These are phyloP conservation scores for Leistus spinibarbis DNA, from an alignment of 2,888 invertebrate genomes.

Conservation along the genomic window DNA sequence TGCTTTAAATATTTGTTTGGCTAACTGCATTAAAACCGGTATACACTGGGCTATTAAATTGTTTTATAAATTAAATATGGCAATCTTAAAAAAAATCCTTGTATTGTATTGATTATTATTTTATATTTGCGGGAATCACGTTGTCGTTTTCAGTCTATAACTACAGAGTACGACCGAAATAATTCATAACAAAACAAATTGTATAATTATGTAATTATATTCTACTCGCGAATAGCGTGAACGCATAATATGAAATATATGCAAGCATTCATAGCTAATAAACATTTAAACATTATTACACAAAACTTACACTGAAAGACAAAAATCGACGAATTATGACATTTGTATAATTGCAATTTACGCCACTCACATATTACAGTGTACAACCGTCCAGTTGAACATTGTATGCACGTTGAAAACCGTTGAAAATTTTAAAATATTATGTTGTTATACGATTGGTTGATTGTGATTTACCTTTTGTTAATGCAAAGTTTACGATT, in stretches of 20 bases:
- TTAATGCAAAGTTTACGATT: too few species aligned
- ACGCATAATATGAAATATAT: not conserved
- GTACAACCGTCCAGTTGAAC: slow-evolving; percentile 38
- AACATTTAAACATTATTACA: slow-evolving; percentile 4
- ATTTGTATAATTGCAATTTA: slow-evolving; percentile 46
- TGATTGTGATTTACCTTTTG: not conserved
- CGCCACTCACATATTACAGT: slow-evolving; percentile 43
- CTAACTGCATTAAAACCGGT: too few species aligned
- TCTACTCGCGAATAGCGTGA: not conserved
- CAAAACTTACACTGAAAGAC: not conserved
- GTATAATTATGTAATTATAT: not conserved
- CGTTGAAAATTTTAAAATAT: not conserved
- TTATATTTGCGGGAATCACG: too few species aligned
- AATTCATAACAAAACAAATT: not conserved
- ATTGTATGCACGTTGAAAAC: not conserved
- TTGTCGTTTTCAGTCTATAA: too few species aligned
- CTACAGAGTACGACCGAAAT: too few species aligned
- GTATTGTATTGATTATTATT: too few species aligned
- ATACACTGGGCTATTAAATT: too few species aligned
- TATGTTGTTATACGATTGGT: not conserved
- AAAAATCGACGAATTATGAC: slow-evolving; percentile 44
- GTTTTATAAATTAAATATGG: too few species aligned
- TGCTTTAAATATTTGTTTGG: not conserved
- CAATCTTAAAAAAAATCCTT: too few species aligned
- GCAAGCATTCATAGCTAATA: slow-evolving; percentile 16